Conservation (phyloP, 2,888 invertebrate species). For the Timema podura region DNA sequence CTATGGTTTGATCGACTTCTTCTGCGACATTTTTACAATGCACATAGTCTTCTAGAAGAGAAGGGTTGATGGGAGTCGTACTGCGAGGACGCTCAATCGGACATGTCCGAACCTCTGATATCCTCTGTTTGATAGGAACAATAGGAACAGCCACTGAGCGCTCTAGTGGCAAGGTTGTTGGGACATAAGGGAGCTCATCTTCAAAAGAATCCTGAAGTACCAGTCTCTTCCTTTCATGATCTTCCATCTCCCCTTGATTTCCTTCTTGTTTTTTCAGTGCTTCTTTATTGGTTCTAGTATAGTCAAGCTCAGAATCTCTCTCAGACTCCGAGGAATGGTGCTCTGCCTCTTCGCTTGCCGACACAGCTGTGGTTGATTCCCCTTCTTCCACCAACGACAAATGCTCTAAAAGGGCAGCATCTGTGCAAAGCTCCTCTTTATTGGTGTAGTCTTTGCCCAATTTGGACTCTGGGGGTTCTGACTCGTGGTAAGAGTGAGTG, state of each 20-base stretch:
- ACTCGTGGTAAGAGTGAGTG: constrained; percentile 5
- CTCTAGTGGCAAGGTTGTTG: constrained; percentile 84
- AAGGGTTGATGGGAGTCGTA: constrained; percentile 67
- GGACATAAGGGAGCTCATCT: constrained; percentile 81
- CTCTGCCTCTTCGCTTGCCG: constrained; percentile 35
- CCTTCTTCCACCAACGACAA: constrained; percentile 4
- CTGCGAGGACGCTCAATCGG: constrained; percentile 71
- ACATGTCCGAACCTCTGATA: constrained; percentile 51
- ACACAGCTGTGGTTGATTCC: neutral
- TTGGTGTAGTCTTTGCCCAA: constrained; percentile 3
- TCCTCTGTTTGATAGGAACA: constrained; percentile 70
- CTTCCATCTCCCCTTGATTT: constrained; percentile 57
- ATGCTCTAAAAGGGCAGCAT: constrained; percentile 2
- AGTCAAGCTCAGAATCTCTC: constrained; percentile 60
- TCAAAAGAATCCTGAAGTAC: constrained; percentile 80
- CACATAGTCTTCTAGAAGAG: constrained; percentile 64
- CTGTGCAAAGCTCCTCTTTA: constrained; percentile 35
- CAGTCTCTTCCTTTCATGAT: constrained; percentile 69
- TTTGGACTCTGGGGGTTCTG: neutral
- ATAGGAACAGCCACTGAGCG: constrained; percentile 76
- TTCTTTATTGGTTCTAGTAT: constrained; percentile 29
- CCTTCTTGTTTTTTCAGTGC: constrained; percentile 35
- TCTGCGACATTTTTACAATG: constrained; percentile 42
- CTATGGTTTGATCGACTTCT: constrained; percentile 62
- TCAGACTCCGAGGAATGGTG: constrained; percentile 64